A percentile compares a stretch with the other conserved stretches of the same genome.
Conservation (phyloP, 2,888 invertebrate species). For the Polylopha cassiicola region DNA sequence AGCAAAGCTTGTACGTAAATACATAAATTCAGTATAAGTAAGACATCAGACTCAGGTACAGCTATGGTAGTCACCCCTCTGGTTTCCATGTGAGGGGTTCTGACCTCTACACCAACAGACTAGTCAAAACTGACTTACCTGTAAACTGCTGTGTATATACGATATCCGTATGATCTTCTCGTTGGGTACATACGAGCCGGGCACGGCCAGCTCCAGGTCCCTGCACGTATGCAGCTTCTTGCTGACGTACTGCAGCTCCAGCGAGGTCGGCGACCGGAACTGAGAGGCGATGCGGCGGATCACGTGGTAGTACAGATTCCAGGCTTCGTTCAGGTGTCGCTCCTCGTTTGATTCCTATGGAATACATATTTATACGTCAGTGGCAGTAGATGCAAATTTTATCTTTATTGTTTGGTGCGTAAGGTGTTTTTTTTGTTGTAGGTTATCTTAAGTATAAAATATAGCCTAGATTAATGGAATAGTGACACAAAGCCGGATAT, state of each 20-base stretch:
- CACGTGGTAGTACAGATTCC: constrained; percentile 99
- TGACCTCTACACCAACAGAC: constrained; percentile 4
- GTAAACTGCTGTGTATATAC: constrained; percentile 91
- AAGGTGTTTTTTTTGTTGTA: no score
- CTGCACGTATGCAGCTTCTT: constrained; percentile 91
- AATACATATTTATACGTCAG: not conserved
- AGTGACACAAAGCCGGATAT: no score
- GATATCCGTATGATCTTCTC: constrained; percentile 91
- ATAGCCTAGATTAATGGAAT: no score
- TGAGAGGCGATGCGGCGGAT: constrained; percentile 95
- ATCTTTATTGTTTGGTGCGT: no score
- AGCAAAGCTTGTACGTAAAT: no score
- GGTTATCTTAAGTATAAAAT: no score
- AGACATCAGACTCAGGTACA: no score
- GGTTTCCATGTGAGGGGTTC: not conserved
- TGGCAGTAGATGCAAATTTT: no score
- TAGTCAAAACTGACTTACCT: constrained; percentile 70
- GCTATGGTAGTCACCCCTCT: not conserved
- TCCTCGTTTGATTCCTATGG: constrained; percentile 85
- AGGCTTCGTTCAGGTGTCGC: constrained; percentile 96
- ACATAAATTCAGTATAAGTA: no score
- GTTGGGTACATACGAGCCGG: constrained; percentile 98
- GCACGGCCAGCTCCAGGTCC: constrained; percentile 96
- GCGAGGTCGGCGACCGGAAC: constrained; percentile 90
- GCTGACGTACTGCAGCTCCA: constrained; percentile 96